Evolutionary conservation across 2,888 invertebrate species (phyloP).

Genomic region (Lagria hirta): DNA sequence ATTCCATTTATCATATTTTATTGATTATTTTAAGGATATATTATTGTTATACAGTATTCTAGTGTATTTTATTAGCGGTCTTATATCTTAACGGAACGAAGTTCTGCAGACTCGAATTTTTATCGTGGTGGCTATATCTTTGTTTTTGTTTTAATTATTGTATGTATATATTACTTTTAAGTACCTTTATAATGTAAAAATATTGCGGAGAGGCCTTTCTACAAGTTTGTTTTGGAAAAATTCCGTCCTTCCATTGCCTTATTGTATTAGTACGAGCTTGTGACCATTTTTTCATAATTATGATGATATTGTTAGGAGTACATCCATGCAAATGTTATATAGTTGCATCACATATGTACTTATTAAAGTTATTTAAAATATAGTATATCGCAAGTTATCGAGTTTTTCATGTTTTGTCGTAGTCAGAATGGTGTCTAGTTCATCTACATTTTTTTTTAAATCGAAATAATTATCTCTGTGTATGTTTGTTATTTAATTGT

Average conservation of each 20-base stretch:
- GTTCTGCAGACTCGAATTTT: conserved; percentile 15
- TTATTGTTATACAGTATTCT: conserved; percentile 25
- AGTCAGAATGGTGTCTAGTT: no score
- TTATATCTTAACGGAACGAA: conserved; percentile 13
- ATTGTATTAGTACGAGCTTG: conserved; percentile 18
- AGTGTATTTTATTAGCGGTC: conserved; percentile 15
- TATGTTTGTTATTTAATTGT: no score
- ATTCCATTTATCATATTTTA: conserved; percentile 25
- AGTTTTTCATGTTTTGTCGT: no score
- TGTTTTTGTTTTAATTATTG: conserved; percentile 21
- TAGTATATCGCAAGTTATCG: conserved; percentile 48
- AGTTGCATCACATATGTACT: conserved; percentile 47
- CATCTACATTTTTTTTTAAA: no score
- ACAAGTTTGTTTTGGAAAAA: conserved; percentile 10
- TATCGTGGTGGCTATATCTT: conserved; percentile 6
- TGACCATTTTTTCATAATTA: conserved; percentile 22
- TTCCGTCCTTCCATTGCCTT: conserved; percentile 32
- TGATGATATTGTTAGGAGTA: conserved; percentile 34
- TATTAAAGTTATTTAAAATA: conserved; percentile 48
- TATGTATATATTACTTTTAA: conserved; percentile 21
- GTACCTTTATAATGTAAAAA: conserved; percentile 19
- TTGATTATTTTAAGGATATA: conserved; percentile 23
- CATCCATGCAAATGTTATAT: conserved; percentile 40
- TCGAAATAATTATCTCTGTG: no score
- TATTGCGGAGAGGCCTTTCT: conserved; percentile 18